Percentiles rank a stretch among this genome's conserved stretches.
phyloP scores from a whole-genome alignment of 2,888 invertebrate species.

The Mechanitis mazaeus region DNA sequence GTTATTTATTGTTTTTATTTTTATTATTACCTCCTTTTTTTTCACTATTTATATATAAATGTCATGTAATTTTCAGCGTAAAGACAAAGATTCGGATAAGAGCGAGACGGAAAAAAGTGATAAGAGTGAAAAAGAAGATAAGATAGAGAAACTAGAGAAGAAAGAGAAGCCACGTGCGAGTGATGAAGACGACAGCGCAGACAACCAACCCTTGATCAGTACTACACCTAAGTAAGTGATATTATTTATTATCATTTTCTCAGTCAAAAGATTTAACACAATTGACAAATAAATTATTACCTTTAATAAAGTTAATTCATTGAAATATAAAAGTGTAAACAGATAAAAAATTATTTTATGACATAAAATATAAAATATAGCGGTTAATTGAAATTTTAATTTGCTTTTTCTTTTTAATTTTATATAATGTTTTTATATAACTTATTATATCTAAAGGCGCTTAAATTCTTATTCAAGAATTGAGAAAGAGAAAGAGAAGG shows the following conservation, averaged over 20 bases:
- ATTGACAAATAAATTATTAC: too few species aligned
- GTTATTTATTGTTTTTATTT: not conserved
- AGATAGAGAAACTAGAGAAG: constrained; percentile 53
- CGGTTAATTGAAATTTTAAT: too few species aligned
- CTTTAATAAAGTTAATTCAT: too few species aligned
- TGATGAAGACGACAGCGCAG: constrained; percentile 70
- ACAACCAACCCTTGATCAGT: constrained; percentile 64
- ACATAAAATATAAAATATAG: too few species aligned
- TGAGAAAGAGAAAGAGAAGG: constrained; percentile 39
- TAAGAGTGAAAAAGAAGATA: constrained; percentile 61
- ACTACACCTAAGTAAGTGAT: constrained; percentile 60
- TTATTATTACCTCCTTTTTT: too few species aligned
- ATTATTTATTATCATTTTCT: not conserved
- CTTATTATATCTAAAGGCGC: not conserved
- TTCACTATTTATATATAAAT: not conserved
- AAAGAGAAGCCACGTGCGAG: constrained; percentile 60
- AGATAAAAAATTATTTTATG: too few species aligned
- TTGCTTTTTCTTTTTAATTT: too few species aligned
- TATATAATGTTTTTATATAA: too few species aligned
- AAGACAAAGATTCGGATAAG: constrained; percentile 68
- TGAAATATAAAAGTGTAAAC: too few species aligned
- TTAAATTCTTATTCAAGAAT: constrained; percentile 9
- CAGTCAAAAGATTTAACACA: not conserved
- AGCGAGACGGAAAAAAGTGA: constrained; percentile 69
- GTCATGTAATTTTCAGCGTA: constrained; percentile 42